A percentile compares a stretch with the other conserved stretches of the same genome.
phyloP scores from a whole-genome alignment of 1,140 invertebrate species.

The Platyura marginata region DNA sequence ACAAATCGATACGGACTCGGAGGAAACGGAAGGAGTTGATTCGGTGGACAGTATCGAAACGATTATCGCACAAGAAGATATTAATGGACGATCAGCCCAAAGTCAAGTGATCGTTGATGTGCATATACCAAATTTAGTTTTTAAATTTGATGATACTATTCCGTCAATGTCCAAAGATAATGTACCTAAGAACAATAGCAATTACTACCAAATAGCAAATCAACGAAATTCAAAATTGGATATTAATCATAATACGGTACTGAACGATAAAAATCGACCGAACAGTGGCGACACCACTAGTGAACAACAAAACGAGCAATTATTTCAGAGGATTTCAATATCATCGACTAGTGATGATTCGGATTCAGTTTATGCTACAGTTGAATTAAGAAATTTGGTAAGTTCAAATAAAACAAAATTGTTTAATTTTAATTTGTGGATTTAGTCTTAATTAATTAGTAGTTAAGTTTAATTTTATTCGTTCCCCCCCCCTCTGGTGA shows the following conservation, averaged over 20 bases:
- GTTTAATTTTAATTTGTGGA: no score
- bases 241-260: background rate
- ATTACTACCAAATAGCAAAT: no score
- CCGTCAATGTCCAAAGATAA: background rate
- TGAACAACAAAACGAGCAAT: no score
- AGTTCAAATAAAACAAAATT: background rate
- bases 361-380: background rate
- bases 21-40: background rate
- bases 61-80: no score
- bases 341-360: background rate
- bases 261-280: no score
- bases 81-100: background rate
- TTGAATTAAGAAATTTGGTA: background rate
- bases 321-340: no score
- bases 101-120: background rate
- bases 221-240: background rate
- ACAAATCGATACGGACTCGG: background rate
- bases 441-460: no score
- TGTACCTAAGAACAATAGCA: background rate
- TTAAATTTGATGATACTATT: background rate
- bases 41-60: no score
- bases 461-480: no score
- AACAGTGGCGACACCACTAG: no score
- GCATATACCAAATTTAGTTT: background rate
- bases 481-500: no score